Percentiles rank a stretch among this genome's conserved stretches.
Conservation (phyloP, 2,888 invertebrate genomes). For the Timema cristinae region DNA sequence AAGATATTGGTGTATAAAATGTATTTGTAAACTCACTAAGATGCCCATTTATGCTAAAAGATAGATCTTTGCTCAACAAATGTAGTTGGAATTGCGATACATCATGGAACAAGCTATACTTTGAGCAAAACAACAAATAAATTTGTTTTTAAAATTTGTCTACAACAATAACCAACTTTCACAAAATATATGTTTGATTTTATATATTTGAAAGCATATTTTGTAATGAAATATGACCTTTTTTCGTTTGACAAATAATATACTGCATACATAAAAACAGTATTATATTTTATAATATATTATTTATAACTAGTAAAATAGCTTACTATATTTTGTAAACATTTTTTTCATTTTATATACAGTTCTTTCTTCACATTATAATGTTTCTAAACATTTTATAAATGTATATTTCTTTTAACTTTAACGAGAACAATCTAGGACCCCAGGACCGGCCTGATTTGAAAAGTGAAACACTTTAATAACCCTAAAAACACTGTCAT, state of each 20-base stretch:
- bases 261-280: constrained; percentile 29
- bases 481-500: too few relatives aligned
- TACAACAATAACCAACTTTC: constrained; percentile 31
- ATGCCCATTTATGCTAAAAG: too few relatives aligned
- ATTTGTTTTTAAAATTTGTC: constrained; percentile 25
- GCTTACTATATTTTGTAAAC: constrained; percentile 22
- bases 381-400: background rate
- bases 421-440: too few relatives aligned
- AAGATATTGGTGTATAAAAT: constrained; percentile 9
- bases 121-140: constrained; percentile 27
- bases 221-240: constrained; percentile 8
- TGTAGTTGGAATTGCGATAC: too few relatives aligned
- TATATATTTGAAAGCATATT: constrained; percentile 27
- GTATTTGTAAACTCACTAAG: background rate
- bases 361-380: too few relatives aligned
- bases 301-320: constrained; percentile 29
- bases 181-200: constrained; percentile 30
- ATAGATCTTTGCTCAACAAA: too few relatives aligned
- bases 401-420: background rate
- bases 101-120: constrained; percentile 20
- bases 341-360: too few relatives aligned
- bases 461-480: too few relatives aligned
- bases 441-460: constrained; percentile 8
- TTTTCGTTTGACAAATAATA: constrained; percentile 24
- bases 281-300: constrained; percentile 23